phyloP scores from a whole-genome alignment of 2,888 invertebrate species.

The Drosophila nr. perissopoda region DNA sequence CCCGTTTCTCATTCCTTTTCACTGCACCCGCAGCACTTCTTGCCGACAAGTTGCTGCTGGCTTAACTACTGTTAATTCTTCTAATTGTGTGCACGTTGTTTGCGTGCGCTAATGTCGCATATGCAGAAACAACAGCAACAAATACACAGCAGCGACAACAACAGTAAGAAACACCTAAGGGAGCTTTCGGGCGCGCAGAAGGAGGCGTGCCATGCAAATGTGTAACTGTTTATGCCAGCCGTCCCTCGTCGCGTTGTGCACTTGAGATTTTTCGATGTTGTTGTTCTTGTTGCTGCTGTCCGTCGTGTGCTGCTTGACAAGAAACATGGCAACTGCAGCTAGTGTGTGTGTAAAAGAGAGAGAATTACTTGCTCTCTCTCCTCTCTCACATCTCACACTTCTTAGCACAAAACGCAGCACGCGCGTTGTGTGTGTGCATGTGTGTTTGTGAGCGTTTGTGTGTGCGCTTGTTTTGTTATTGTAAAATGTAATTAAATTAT shows the following conservation, averaged over 20 bases:
- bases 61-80: constrained; percentile 80
- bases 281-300: constrained; percentile 13
- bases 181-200: constrained; percentile 26
- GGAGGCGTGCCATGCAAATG: constrained; percentile 62
- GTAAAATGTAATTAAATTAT: constrained; percentile 79
- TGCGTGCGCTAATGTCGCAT: constrained; percentile 80
- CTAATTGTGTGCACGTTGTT: constrained; percentile 78
- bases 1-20: background rate
- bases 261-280: constrained; percentile 55
- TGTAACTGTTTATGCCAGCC: constrained; percentile 73
- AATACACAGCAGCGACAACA: constrained; percentile 19
- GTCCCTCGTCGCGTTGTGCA: constrained; percentile 24
- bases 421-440: constrained; percentile 32
- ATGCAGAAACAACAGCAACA: constrained; percentile 61
- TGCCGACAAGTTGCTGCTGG: constrained; percentile 54
- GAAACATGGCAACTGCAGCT: constrained; percentile 39
- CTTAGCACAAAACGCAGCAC: constrained; percentile 75
- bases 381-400: constrained; percentile 41
- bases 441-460: constrained; percentile 17
- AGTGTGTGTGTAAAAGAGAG: background rate
- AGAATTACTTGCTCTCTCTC: constrained; percentile 5
- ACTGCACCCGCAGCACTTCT: constrained; percentile 39
- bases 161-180: constrained; percentile 28
- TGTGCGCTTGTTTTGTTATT: constrained; percentile 64
- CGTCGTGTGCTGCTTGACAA: constrained; percentile 59